Evolutionary conservation across 2,113 vertebrate species (phyloP), one percentile per base, ranked within the genome.

Genomic region (Sorex araneus): DNA sequence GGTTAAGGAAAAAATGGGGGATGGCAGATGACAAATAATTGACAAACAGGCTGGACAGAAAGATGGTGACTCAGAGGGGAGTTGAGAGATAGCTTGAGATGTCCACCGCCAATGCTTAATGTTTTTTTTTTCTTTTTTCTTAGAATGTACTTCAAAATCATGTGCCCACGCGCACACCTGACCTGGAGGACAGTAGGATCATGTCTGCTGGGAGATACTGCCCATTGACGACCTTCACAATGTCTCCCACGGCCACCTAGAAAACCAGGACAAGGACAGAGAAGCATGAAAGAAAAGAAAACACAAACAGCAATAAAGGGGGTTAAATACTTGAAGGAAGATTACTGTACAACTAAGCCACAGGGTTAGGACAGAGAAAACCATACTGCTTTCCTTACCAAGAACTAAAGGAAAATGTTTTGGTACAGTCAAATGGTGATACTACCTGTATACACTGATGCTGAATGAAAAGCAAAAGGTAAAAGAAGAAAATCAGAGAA

Each of bases 191-290:
- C 95, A 99, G 92, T 97, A 99, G 99, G 98, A 99, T 98, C 98
- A 99, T 98, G 97, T 99, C 99, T 98, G 99, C 99, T 89, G 99
- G 99, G 96, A 99, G 98, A 96, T 99, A 99, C 95, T 99, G 99
- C 94, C 99, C 99, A 98, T 99, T 99, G 98, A 99, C 98, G 97
- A 99, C 99, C 98, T 99, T 99, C 98, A 99, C 99, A 97, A 99
- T 98, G 98, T 99, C 99, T 87, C 99, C 99, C 97, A 99, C 99
- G 85, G 99, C 98, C 98, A 99, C 99, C 99, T 99, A 96, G 97
- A 97, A 98, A 98, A 88, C 94, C 96, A 97, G 92, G 32, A 94
- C 96, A 98, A 97, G 96, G 97, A 96, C 97, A 98, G 96, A 98
- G 98, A 95, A 97, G 96, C 90, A 93, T 89, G 95, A 94, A 97